Evolutionary conservation across 2,113 vertebrate species (phyloP).

Genomic region (Leucopsar rothschildi): DNA sequence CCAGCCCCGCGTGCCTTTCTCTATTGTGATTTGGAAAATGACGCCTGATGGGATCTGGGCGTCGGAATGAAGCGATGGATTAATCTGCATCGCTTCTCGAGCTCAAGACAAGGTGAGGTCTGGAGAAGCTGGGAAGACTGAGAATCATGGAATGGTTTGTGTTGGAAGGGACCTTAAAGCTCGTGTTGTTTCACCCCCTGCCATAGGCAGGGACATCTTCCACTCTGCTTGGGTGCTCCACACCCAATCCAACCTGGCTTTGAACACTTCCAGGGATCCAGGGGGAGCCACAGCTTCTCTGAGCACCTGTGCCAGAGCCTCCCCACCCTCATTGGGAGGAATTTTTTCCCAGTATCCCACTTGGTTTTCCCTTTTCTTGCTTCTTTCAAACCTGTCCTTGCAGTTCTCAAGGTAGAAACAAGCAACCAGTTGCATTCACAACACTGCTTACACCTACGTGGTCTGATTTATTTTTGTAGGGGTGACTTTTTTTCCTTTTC

Average conservation of each 20-base stretch:
- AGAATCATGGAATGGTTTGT: background rate
- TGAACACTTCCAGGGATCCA: background rate
- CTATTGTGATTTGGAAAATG: accelerated
- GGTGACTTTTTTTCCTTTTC: background rate
- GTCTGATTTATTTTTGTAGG: background rate
- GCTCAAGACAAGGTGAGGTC: background rate
- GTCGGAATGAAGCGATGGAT: accelerated
- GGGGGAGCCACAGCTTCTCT: background rate
- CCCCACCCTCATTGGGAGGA: background rate
- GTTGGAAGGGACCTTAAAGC: background rate
- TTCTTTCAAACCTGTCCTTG: background rate
- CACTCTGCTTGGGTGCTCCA: accelerated
- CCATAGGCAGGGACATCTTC: background rate
- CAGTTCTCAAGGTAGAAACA: background rate
- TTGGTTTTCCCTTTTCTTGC: background rate
- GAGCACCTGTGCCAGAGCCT: background rate
- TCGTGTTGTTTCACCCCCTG: background rate
- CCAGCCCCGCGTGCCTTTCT: accelerated
- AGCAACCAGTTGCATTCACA: background rate
- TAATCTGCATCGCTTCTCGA: accelerated
- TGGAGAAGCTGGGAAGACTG: background rate
- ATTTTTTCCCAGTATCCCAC: background rate
- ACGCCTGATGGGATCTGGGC: accelerated
- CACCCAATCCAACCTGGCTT: accelerated
- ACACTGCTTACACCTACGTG: background rate